Conservation (phyloP, 2,113 vertebrate genomes). For the Sander vitreus region DNA sequence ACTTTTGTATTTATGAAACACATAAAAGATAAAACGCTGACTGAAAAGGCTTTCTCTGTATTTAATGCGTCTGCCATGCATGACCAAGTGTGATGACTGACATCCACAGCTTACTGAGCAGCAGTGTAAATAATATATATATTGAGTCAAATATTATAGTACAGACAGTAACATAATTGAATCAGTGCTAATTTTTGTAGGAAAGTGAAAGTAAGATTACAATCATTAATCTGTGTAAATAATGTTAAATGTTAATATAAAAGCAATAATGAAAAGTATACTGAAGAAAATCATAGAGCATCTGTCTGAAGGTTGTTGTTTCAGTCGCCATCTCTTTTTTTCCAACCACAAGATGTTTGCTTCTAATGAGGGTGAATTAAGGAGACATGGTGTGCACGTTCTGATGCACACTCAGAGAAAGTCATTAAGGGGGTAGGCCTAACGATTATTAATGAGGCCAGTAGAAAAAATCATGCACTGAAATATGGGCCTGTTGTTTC, state of each 20-base stretch:
- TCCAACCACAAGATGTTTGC: constrained; percentile 48
- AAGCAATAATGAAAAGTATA: constrained; percentile 14
- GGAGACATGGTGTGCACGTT: constrained; percentile 14
- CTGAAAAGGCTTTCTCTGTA: constrained; percentile 17
- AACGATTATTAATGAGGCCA: constrained; percentile 75
- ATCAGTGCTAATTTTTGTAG: too few species aligned
- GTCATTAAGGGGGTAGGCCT: constrained; percentile 64
- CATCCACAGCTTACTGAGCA: neutral
- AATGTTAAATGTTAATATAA: constrained; percentile 18
- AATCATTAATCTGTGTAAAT: neutral
- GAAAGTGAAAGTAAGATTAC: too few species aligned
- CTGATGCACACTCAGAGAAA: constrained; percentile 56
- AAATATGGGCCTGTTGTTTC: constrained; percentile 66
- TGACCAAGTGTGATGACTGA: constrained; percentile 10
- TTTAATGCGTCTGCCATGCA: neutral
- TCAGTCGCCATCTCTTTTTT: neutral
- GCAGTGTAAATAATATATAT: neutral
- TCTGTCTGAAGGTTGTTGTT: constrained; percentile 49
- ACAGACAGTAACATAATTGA: too few species aligned
- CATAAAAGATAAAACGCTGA: neutral
- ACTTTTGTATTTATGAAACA: constrained; percentile 1
- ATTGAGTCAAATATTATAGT: too few species aligned
- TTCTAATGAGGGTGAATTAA: constrained; percentile 53
- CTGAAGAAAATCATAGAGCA: constrained; percentile 27
- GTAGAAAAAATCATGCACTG: constrained; percentile 40